Evolutionary conservation across 1,140 invertebrate species (phyloP).

Genomic region (Ylistrum balloti): DNA sequence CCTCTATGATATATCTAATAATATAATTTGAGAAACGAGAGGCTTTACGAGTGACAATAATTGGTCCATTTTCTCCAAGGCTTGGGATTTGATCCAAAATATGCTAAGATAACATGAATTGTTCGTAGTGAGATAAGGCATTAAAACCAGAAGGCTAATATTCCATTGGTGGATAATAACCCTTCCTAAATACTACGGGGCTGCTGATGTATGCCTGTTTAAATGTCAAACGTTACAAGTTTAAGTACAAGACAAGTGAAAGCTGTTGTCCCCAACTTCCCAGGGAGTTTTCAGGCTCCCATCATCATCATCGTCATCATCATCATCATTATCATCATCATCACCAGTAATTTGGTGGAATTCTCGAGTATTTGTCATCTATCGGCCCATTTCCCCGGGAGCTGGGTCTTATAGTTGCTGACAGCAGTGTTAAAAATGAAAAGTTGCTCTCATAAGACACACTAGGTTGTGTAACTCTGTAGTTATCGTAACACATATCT

Average conservation of each 20-base stretch:
- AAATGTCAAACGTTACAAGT: slow-evolving; percentile 42
- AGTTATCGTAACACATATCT: background rate
- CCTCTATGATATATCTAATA: slow-evolving; percentile 52
- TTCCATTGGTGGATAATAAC: slow-evolving; percentile 39
- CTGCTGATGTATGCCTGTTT: slow-evolving; percentile 37
- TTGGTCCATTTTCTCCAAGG: slow-evolving; percentile 55
- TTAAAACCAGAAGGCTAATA: slow-evolving; percentile 45
- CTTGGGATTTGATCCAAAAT: slow-evolving; percentile 44
- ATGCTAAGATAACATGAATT: slow-evolving; percentile 41
- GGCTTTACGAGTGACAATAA: slow-evolving; percentile 57
- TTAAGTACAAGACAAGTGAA: background rate
- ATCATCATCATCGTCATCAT: background rate
- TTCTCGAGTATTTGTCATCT: background rate
- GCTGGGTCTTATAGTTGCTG: slow-evolving; percentile 29
- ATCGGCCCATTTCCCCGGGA: background rate
- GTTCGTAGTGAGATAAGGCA: background rate
- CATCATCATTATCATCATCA: background rate
- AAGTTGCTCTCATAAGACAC: slow-evolving; percentile 25
- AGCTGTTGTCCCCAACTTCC: background rate
- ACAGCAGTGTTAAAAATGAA: slow-evolving; percentile 19
- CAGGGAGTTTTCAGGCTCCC: background rate
- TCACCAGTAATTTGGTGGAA: slow-evolving; percentile 10
- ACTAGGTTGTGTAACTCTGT: slow-evolving; percentile 8
- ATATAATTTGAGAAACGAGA: slow-evolving; percentile 58
- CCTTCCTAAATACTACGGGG: background rate